These are phyloP conservation scores for Oplegnathus fasciatus DNA, from an alignment of 2,113 vertebrate species.

Conservation along the genomic window DNA sequence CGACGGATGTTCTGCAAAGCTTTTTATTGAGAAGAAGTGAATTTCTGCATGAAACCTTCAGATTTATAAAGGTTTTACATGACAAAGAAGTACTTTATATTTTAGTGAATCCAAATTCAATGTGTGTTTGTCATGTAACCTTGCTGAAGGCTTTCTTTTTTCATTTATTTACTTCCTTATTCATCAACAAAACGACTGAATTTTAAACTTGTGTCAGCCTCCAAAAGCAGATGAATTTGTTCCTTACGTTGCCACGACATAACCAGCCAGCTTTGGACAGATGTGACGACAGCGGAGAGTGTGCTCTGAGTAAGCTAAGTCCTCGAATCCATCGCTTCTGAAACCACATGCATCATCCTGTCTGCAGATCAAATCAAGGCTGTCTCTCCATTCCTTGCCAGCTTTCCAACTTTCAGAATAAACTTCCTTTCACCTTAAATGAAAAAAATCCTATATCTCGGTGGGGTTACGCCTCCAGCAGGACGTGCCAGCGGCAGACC, in stretches of 20 bases:
- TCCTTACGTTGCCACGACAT: neutral
- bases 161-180: neutral
- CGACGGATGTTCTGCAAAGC: neutral
- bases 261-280: neutral
- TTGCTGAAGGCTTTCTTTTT: neutral
- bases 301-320: neutral
- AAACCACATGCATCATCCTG: constrained; percentile 6
- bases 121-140: constrained; percentile 1
- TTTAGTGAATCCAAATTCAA: neutral
- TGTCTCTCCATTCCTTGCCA: neutral
- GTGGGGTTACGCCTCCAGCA: constrained; percentile 89
- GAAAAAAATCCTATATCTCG: neutral
- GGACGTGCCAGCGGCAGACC: constrained; percentile 93
- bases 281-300: neutral
- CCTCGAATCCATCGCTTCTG: neutral
- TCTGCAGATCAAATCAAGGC: neutral
- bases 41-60: neutral
- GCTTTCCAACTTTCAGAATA: neutral
- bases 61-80: neutral
- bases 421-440: neutral
- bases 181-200: neutral
- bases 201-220: constrained; percentile 2
- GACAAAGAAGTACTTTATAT: neutral
- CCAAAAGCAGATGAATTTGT: neutral
- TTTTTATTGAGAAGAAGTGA: neutral